A percentile compares a stretch with the other conserved stretches of the same genome.
Evolutionary conservation across 53 echinoderm and acorn worm genomes (phyloP).

Genomic region (Patiria pectinifera): DNA sequence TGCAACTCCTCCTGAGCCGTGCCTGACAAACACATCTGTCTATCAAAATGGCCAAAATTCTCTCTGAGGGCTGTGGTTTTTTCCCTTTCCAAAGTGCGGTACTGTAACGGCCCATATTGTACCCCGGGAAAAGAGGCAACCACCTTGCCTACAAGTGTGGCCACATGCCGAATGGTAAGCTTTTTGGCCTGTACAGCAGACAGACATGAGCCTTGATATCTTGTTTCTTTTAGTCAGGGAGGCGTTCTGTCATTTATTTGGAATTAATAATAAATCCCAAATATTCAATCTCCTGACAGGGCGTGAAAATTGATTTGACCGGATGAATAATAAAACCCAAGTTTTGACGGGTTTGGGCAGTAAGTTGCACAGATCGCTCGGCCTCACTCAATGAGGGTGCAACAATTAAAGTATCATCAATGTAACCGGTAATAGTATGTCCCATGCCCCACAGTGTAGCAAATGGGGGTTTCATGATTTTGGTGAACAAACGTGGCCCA

Average conservation of each 20-base stretch:
- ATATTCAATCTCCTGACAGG: slow-evolving; percentile 60
- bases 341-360: background rate
- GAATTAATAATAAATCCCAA: slow-evolving; percentile 71
- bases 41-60: slow-evolving; percentile 67
- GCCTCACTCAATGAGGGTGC: slow-evolving; percentile 12
- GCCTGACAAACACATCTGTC: slow-evolving; percentile 46
- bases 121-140: slow-evolving; percentile 54
- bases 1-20: slow-evolving; percentile 22
- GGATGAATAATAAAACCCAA: slow-evolving; percentile 34
- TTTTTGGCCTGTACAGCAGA: background rate
- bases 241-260: slow-evolving; percentile 12
- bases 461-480: slow-evolving; percentile 62
- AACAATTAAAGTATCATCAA: slow-evolving; percentile 59
- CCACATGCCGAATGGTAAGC: slow-evolving; percentile 57
- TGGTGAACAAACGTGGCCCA: slow-evolving; percentile 65
- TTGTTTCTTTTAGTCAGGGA: slow-evolving; percentile 43
- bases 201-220: slow-evolving; percentile 44
- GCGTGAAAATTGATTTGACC: slow-evolving; percentile 67
- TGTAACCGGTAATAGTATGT: background rate
- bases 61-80: slow-evolving; percentile 22
- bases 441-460: slow-evolving; percentile 15
- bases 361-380: background rate
- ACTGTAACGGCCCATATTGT: slow-evolving; percentile 68
- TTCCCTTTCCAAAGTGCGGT: slow-evolving; percentile 61
- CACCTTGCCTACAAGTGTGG: slow-evolving; percentile 68